Evolutionary conservation across 2,888 invertebrate species (phyloP), one percentile per base, ranked within the genome.

Genomic region (Ecliptopera silaceata): DNA sequence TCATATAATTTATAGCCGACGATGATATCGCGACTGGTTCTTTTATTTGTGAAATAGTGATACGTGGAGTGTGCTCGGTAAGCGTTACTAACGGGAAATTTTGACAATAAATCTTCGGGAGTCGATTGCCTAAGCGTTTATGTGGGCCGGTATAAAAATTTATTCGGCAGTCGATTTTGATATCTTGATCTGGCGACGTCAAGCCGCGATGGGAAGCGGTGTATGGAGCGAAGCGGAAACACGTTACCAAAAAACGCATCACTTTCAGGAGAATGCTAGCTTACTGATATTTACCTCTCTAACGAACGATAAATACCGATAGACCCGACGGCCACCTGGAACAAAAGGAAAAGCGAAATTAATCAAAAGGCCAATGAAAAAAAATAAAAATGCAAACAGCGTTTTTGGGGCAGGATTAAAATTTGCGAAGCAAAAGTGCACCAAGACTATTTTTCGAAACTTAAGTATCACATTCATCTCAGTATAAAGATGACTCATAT

Each of bases 291-390:
- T 60, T 59, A 56, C 56, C 56, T 51, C 53, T 55, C 53, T 55
- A 73, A 83, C 86, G 88, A 88, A 88, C 86, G 84, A 81, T 85
- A 83, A 44, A 74, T 76, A 80, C 81, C 74, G 79, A 80, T 75
- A 84, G 79, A 78, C 82, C 77, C 81, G 86, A 80, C 82, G 90
- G 80, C 87, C 84, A 92, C 87, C 92, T 92, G 92, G 75, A 92
- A 92, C 92, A 92, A 92, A 91, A 88, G 87, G 84, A 88, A 88
- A 92, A 91, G 91, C 91, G 82, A 92, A 92, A 91, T 92, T 91
- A 92, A 91, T 92, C 68, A 86, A 84, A 88, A 83, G 74, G 90
- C 90, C 88, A 90, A 87, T 87, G 65, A 86, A 80, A 84, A 85
- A 79, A 78, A 72, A 48, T 18, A 52, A 68, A 80, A 81, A 77